Percentiles rank a stretch among this genome's conserved stretches.
Conservation (phyloP, 2,113 vertebrate species). For the Megatriorchis doriae region DNA sequence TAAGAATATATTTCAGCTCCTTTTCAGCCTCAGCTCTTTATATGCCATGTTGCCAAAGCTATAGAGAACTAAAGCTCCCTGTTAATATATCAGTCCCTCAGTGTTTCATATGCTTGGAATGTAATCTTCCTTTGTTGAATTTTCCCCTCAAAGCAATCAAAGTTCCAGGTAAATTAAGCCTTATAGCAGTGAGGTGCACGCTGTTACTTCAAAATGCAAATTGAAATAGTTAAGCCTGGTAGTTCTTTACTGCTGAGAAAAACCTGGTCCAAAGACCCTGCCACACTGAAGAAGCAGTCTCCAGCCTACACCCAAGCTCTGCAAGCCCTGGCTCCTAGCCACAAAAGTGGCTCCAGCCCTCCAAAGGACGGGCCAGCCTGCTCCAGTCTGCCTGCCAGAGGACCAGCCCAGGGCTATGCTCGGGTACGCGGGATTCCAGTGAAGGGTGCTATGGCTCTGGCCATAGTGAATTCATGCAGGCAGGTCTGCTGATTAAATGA, state of each 20-base stretch:
- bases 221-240: background rate
- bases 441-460: background rate
- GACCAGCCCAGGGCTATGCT: fast-evolving
- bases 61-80: background rate
- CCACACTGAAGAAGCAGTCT: background rate
- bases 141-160: background rate
- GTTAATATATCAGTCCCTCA: background rate
- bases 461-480: background rate
- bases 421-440: fast-evolving
- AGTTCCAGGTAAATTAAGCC: background rate
- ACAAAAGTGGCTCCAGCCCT: background rate
- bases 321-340: background rate
- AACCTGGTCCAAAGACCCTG: background rate
- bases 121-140: background rate
- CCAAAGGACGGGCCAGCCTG: background rate
- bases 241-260: background rate
- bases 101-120: background rate
- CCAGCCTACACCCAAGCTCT: background rate
- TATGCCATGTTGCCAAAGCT: background rate
- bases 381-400: background rate
- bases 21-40: background rate
- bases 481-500: background rate
- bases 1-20: background rate
- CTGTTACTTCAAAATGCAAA: background rate
- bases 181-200: background rate